A percentile compares a stretch with the other conserved stretches of the same genome.
phyloP scores from a whole-genome alignment of 1,140 invertebrate genomes.

The Zelostemma sp. region DNA sequence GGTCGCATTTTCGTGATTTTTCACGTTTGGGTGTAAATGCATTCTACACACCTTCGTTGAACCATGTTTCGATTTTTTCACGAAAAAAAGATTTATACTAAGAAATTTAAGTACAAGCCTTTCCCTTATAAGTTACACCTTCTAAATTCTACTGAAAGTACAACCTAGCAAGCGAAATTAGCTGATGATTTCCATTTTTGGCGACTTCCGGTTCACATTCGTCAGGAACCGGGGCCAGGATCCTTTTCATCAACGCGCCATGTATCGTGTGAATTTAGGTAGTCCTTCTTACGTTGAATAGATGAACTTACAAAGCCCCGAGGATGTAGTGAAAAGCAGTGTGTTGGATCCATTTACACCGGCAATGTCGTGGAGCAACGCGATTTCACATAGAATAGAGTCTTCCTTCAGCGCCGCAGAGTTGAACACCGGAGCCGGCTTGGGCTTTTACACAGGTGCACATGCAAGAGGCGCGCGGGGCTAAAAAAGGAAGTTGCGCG shows the following conservation, averaged over 20 bases:
- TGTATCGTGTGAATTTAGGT: conserved; percentile 37
- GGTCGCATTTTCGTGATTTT: too few species aligned
- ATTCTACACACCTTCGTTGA: too few species aligned
- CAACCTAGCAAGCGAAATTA: neutral
- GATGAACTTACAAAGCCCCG: conserved; percentile 44
- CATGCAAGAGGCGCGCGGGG: neutral
- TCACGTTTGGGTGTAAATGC: too few species aligned
- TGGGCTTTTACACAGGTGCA: conserved; percentile 4
- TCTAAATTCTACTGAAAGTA: too few species aligned
- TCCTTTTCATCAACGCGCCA: neutral
- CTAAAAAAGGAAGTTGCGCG: conserved; percentile 14
- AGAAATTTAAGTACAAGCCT: too few species aligned
- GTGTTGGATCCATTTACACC: conserved; percentile 38
- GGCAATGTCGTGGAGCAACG: conserved; percentile 39
- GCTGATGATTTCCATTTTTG: neutral
- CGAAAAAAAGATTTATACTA: too few species aligned
- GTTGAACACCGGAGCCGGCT: conserved; percentile 10
- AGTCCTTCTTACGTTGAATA: conserved; percentile 28
- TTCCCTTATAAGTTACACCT: too few species aligned
- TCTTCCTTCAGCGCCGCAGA: conserved; percentile 31
- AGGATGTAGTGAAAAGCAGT: conserved; percentile 42
- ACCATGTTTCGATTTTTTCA: too few species aligned
- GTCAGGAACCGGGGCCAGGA: neutral
- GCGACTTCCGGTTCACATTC: neutral
- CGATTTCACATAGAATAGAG: conserved; percentile 43